A percentile compares a stretch with the other conserved stretches of the same genome.
Conservation (phyloP, 2,797 vertebrate genomes). For the Psittacula derbiana region DNA sequence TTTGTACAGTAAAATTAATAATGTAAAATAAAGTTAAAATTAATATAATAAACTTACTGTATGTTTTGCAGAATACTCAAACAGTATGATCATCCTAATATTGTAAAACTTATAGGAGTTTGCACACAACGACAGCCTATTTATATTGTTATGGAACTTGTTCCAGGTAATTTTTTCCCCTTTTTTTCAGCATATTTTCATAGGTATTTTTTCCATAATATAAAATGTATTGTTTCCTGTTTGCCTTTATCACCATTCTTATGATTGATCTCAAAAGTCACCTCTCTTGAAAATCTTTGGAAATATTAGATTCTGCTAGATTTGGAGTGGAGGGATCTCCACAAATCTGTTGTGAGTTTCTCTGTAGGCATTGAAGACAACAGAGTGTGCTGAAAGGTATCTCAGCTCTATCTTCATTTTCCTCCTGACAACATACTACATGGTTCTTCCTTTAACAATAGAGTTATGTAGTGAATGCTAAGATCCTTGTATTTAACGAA, state of each 20-base stretch:
- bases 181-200: background rate
- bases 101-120: slow-evolving; percentile 95
- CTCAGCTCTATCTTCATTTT: background rate
- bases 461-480: background rate
- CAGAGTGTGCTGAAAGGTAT: background rate
- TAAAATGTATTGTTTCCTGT: background rate
- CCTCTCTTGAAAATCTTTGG: background rate
- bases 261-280: background rate
- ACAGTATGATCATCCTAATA: slow-evolving; percentile 96
- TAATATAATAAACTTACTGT: background rate
- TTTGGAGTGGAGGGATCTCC: background rate
- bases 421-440: background rate
- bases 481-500: background rate
- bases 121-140: slow-evolving; percentile 96
- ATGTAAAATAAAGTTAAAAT: background rate
- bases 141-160: slow-evolving; percentile 97
- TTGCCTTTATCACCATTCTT: background rate
- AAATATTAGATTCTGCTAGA: background rate
- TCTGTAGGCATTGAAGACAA: background rate
- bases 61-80: slow-evolving; percentile 89
- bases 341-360: background rate
- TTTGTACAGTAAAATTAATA: background rate
- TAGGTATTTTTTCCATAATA: background rate
- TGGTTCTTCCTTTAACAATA: background rate
- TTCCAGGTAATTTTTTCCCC: slow-evolving; percentile 82